phyloP scores from a whole-genome alignment of 2,797 vertebrate species.

The Rhadinocentrus ornatus region DNA sequence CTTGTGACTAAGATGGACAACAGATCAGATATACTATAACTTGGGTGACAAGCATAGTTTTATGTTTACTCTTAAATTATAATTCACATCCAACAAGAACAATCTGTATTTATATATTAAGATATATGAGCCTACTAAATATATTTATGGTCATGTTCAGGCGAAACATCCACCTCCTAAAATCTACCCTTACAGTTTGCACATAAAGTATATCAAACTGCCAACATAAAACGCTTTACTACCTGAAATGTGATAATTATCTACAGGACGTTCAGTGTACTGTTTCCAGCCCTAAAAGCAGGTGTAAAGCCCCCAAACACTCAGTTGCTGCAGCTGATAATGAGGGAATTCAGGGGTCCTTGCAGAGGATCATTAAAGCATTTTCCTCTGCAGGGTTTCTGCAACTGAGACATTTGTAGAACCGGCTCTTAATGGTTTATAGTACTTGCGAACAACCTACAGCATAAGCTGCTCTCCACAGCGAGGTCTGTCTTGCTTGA shows the following conservation, averaged over 20 bases:
- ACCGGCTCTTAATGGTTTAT: constrained; percentile 20
- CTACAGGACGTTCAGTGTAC: constrained; percentile 50
- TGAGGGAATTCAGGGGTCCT: constrained; percentile 46
- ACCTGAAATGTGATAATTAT: constrained; percentile 57
- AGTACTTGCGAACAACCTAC: constrained; percentile 11
- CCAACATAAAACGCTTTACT: constrained; percentile 28
- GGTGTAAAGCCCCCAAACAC: constrained; percentile 56
- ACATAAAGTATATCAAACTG: constrained; percentile 18
- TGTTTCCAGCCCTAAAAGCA: constrained; percentile 39
- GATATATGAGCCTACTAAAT: background rate
- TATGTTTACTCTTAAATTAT: background rate
- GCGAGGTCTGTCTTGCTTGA: constrained; percentile 45
- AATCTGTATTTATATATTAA: background rate
- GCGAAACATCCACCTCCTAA: constrained; percentile 5
- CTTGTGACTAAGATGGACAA: background rate
- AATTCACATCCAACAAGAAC: background rate
- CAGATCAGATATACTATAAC: constrained; percentile 2
- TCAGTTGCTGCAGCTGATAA: constrained; percentile 60
- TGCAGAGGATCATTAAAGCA: constrained; percentile 54
- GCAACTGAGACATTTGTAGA: constrained; percentile 16
- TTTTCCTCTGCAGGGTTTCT: constrained; percentile 13
- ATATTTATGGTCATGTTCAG: background rate
- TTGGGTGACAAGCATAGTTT: background rate
- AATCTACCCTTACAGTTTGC: background rate
- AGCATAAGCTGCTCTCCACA: constrained; percentile 35